Evolutionary conservation across 2,113 vertebrate species (phyloP), one percentile per base, ranked within the genome.

Genomic region (Corythoichthys intestinalis): DNA sequence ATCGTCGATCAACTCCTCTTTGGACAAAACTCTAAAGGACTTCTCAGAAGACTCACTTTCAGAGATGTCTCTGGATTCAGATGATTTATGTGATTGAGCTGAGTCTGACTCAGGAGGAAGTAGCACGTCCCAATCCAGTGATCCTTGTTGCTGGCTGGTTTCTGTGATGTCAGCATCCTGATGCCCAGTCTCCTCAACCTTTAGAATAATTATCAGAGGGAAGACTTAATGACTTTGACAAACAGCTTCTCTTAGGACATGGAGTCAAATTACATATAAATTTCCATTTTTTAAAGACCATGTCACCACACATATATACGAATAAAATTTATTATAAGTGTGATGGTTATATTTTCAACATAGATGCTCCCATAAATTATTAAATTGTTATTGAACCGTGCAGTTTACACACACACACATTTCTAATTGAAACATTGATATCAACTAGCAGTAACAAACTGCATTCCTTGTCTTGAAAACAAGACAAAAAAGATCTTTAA

Each of bases 111-210:
- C 6, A 6, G 62, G 77, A 12, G 14, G 41, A 47, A 6, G 4
- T 44, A 2, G 10, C 10, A 4, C 0, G 1, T 50, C 3, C 4
- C 13, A 0, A 0, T 14, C 4, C 17, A 12, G 47, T 58, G 5
- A 15, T 47, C 11, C 38, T 2, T 20, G 61, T 0, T 0, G 38
- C 38, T 2, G 3, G 38, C 53, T 11, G 0, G 3, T 46, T 17
- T 75, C 79, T 0, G 38, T 0, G 37, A 79, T 81, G 67, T 82
- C 75, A 1, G 79, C 76, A 12, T 81, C 74, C 0, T 57, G 67
- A 47, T 41, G 47, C 37, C 13, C 9, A 8, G 4, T 49, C 17
- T n/a, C 6, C 2, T 57, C 50, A 13, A 47, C 15, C 84, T 83
- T 66, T 34, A 59, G 9, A 59, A 11, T 14, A 12, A 61, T 65